phyloP scores from a whole-genome alignment of 2,113 vertebrate species.

The Tinamus guttatus region DNA sequence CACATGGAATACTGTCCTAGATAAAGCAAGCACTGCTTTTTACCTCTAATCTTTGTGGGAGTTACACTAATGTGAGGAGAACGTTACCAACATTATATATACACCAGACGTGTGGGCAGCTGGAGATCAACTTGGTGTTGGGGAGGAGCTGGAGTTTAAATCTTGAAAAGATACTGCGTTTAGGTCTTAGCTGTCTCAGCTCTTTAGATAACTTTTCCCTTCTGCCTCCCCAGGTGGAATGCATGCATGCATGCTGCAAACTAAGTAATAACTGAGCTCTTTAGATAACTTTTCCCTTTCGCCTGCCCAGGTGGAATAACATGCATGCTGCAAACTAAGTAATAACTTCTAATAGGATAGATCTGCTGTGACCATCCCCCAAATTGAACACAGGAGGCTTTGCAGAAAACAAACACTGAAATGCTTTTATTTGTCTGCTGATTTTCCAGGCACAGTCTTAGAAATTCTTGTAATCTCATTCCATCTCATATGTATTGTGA shows the following conservation, averaged over 20 bases:
- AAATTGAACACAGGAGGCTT: not conserved
- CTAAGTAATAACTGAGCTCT: not conserved
- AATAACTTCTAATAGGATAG: not conserved
- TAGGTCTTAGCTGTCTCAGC: not conserved
- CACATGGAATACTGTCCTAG: not conserved
- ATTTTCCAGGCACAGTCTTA: not conserved
- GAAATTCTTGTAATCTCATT: not conserved
- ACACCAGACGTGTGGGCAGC: not conserved
- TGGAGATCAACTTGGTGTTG: not conserved
- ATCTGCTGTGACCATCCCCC: not conserved
- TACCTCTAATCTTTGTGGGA: not conserved
- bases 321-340: fast-evolving
- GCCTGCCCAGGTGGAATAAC: fast-evolving
- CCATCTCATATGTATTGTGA: not conserved
- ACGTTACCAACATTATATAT: not conserved
- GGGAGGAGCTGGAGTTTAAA: no score
- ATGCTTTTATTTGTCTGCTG: not conserved
- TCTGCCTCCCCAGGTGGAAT: fast-evolving
- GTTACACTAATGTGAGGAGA: not conserved
- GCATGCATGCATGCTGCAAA: fast-evolving
- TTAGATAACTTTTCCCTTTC: not conserved
- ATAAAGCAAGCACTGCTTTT: not conserved
- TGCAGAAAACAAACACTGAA: slow-evolving; percentile 1
- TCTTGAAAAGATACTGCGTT: not conserved
- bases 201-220: not conserved